Conservation (phyloP, 2,888 invertebrate species). For the Caenorhabditis sinica region DNA sequence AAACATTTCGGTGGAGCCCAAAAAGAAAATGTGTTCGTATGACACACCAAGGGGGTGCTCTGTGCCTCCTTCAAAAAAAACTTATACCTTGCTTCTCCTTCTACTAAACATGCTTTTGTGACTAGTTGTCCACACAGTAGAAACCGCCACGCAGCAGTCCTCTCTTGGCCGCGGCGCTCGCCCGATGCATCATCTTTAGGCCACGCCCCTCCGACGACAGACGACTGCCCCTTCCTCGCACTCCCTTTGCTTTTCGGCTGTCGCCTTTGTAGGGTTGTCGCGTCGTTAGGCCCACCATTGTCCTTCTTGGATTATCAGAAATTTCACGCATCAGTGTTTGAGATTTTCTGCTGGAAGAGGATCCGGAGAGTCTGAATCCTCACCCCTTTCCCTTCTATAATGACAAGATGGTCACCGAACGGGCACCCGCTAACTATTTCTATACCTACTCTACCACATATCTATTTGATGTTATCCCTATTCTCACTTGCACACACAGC, state of each 20-base stretch:
- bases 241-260: conserved; percentile 65
- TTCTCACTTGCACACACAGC: conserved; percentile 56
- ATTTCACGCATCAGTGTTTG: conserved; percentile 16
- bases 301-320: conserved; percentile 38
- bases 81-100: conserved; percentile 4
- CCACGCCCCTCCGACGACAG: conserved; percentile 56
- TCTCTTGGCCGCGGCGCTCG: conserved; percentile 40
- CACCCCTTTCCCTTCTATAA: conserved; percentile 12
- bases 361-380: conserved; percentile 17
- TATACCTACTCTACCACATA: conserved; percentile 39
- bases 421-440: conserved; percentile 37
- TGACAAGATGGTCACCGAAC: conserved; percentile 56
- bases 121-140: conserved; percentile 54
- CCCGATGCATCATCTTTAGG: conserved; percentile 62
- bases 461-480: conserved; percentile 49
- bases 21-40: conserved; percentile 52
- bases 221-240: conserved; percentile 63
- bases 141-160: conserved; percentile 49
- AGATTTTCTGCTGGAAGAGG: conserved; percentile 15
- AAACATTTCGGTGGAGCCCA: conserved; percentile 37
- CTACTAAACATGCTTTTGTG: conserved; percentile 60
- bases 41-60: conserved; percentile 41
- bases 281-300: conserved; percentile 44
- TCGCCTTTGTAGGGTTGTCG: conserved; percentile 55
- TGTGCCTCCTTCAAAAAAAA: background rate